These are phyloP conservation scores for Pelochelys cantorii DNA, from an alignment of 2,797 vertebrate species.

Conservation along the genomic window DNA sequence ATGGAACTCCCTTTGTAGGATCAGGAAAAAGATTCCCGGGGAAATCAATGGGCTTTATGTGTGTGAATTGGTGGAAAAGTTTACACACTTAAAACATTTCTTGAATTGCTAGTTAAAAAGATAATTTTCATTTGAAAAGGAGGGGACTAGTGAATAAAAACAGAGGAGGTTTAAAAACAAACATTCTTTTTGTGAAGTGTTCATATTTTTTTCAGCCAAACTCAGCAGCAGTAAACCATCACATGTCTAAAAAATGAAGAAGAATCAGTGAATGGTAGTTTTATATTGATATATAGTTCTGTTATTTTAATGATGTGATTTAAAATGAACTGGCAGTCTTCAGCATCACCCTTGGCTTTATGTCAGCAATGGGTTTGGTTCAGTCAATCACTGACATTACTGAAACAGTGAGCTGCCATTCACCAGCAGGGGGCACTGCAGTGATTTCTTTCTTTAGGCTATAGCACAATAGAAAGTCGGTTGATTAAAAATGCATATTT, in stretches of 20 bases:
- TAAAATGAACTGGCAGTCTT: constrained; percentile 87
- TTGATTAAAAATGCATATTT: constrained; percentile 57
- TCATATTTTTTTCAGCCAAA: constrained; percentile 49
- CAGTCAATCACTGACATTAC: constrained; percentile 85
- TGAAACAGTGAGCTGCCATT: constrained; percentile 79
- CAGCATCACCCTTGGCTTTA: constrained; percentile 83
- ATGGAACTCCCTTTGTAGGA: not conserved
- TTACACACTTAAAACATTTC: not conserved
- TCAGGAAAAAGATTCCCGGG: not conserved
- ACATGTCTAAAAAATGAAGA: constrained; percentile 47
- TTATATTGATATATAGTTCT: constrained; percentile 58
- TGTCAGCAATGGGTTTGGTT: constrained; percentile 83
- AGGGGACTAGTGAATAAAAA: not conserved
- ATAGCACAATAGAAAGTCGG: constrained; percentile 69
- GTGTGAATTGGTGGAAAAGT: not conserved
- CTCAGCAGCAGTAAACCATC: constrained; percentile 43
- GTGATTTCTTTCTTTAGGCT: constrained; percentile 66
- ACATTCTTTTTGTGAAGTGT: not conserved
- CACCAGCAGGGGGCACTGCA: constrained; percentile 89
- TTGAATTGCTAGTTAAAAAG: rapidly evolving
- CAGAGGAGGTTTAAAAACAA: not conserved
- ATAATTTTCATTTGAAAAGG: rapidly evolving
- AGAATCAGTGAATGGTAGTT: constrained; percentile 39
- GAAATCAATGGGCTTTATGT: rapidly evolving
- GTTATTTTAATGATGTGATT: constrained; percentile 77